These are phyloP conservation scores for Sturnus vulgaris DNA, from an alignment of 2,113 vertebrate genomes.

Conservation along the genomic window DNA sequence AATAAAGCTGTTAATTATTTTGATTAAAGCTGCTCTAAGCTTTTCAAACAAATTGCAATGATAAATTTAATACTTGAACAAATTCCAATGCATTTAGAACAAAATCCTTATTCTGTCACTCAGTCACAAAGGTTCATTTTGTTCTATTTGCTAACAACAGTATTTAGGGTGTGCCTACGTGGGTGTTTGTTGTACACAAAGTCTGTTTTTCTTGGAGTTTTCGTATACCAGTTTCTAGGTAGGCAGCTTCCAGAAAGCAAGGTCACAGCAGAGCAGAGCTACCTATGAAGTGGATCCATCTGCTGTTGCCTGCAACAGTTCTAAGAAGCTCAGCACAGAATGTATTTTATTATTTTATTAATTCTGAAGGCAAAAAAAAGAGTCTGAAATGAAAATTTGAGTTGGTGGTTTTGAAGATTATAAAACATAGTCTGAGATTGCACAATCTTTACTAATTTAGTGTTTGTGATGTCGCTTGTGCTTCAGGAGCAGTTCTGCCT, in stretches of 20 bases:
- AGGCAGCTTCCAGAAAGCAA: neutral
- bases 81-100: neutral
- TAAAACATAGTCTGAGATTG: neutral
- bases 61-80: neutral
- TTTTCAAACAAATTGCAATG: neutral
- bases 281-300: neutral
- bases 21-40: neutral
- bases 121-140: neutral
- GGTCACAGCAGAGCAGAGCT: neutral
- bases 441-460: neutral
- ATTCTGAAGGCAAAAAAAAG: neutral
- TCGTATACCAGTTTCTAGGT: neutral
- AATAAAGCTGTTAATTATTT: neutral
- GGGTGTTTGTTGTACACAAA: neutral
- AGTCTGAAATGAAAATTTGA: neutral
- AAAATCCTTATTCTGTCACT: neutral
- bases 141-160: neutral
- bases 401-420: neutral
- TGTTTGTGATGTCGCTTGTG: rapidly evolving
- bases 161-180: neutral
- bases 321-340: neutral
- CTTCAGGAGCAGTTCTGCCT: neutral
- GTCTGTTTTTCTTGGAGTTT: neutral
- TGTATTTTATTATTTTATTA: neutral
- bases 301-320: neutral